These are phyloP conservation scores for Peromyscus nudipes DNA, from an alignment of 2,797 vertebrate species.

Conservation along the genomic window DNA sequence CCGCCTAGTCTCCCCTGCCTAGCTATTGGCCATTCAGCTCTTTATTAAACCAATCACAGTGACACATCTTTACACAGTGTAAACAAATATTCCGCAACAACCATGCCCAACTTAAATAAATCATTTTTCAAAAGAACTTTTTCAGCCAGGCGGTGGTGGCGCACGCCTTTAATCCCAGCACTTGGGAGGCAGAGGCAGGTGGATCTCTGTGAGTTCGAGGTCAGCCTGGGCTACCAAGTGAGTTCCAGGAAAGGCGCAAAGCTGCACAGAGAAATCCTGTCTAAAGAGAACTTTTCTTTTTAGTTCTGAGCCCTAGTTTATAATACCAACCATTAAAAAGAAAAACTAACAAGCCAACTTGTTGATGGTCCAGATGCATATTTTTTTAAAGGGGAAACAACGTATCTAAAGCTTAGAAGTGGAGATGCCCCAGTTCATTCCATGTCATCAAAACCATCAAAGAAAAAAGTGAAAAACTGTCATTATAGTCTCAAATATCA, in stretches of 20 bases:
- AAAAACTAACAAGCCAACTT: background rate
- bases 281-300: background rate
- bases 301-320: background rate
- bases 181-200: too few species aligned
- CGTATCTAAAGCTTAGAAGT: background rate
- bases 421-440: background rate
- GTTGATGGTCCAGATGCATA: background rate
- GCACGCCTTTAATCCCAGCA: too few species aligned
- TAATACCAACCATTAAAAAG: background rate
- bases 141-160: too few species aligned
- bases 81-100: background rate
- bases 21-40: background rate
- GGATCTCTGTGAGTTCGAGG: too few species aligned
- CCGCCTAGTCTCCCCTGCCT: background rate
- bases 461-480: slow-evolving; percentile 17
- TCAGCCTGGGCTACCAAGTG: too few species aligned
- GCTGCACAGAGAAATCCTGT: too few species aligned
- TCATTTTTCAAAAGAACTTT: background rate
- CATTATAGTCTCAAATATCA: background rate
- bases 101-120: background rate
- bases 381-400: background rate
- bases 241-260: too few species aligned
- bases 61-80: background rate
- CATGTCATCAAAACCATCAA: slow-evolving; percentile 47
- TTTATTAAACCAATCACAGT: background rate